Conservation (phyloP, 2,888 invertebrate genomes). For the Sericinus montela region DNA sequence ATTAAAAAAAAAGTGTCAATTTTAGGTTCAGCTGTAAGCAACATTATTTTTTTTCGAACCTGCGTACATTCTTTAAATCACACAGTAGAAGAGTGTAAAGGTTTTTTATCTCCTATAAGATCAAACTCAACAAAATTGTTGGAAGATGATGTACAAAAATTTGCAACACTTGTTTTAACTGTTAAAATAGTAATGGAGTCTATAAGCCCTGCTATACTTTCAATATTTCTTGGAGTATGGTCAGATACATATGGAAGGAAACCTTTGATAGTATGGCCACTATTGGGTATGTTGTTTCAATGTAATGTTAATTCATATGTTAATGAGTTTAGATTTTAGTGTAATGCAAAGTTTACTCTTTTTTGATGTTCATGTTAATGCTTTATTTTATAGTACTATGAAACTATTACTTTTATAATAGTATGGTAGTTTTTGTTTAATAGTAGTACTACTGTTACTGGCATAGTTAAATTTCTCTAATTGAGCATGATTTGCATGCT, state of each 20-base stretch:
- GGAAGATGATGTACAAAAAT: constrained; percentile 80
- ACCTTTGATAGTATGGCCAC: constrained; percentile 82
- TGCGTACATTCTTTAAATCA: constrained; percentile 80
- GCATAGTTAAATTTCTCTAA: too few species aligned
- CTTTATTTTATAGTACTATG: too few species aligned
- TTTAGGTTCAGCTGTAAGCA: constrained; percentile 79
- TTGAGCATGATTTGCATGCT: too few species aligned
- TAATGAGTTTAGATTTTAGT: too few species aligned
- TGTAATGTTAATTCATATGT: neutral
- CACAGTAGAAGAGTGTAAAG: constrained; percentile 79
- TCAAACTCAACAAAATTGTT: constrained; percentile 69
- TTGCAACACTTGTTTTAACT: constrained; percentile 81
- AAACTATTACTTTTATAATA: too few species aligned
- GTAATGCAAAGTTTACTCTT: too few species aligned
- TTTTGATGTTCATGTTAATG: too few species aligned
- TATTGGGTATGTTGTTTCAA: constrained; percentile 69
- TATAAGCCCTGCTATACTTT: constrained; percentile 82
- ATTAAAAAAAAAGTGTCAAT: neutral
- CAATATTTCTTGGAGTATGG: constrained; percentile 89
- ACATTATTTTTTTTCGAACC: constrained; percentile 83
- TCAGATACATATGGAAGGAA: constrained; percentile 88
- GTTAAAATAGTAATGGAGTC: constrained; percentile 81
- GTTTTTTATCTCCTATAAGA: constrained; percentile 68
- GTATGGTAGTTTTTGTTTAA: too few species aligned
- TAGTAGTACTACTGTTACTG: too few species aligned